Percentiles rank a stretch among this genome's conserved stretches.
Conservation (phyloP, 2,888 invertebrate genomes). For the Stenodema calcarata region DNA sequence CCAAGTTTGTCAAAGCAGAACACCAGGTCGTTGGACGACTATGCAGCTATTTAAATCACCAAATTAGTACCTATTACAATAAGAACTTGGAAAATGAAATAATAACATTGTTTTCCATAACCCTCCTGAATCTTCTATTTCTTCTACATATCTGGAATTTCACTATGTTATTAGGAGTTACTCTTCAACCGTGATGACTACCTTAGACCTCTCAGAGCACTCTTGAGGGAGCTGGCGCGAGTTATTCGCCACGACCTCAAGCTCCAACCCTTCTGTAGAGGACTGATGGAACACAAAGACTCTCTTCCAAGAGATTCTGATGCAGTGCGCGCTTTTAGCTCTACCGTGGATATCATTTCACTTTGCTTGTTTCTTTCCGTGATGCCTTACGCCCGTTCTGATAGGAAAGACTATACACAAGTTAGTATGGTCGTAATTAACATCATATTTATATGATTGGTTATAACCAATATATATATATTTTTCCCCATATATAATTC, state of each 20-base stretch:
- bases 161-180: conserved; percentile 70
- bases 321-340: conserved; percentile 83
- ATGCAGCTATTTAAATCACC: no score
- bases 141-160: no score
- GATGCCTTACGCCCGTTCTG: conserved; percentile 68
- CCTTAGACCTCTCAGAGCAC: conserved; percentile 80
- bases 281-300: conserved; percentile 65
- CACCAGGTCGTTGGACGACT: no score
- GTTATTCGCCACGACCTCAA: conserved; percentile 82
- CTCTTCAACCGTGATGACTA: conserved; percentile 89
- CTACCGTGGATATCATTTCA: conserved; percentile 83
- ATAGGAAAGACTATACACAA: conserved; percentile 63
- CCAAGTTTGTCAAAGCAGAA: no score
- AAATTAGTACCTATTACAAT: no score
- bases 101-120: no score
- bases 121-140: no score
- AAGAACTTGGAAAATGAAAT: no score
- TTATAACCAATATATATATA: no score
- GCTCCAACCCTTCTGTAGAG: conserved; percentile 78
- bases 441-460: no score
- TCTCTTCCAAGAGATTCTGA: conserved; percentile 70
- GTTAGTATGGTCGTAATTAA: conserved; percentile 2
- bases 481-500: no score
- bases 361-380: conserved; percentile 85
- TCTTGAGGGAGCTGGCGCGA: conserved; percentile 88